Percentiles rank a stretch among this genome's conserved stretches.
phyloP scores from a whole-genome alignment of 53 echinoderm and acorn worm genomes.

The Pentamera pediparva region DNA sequence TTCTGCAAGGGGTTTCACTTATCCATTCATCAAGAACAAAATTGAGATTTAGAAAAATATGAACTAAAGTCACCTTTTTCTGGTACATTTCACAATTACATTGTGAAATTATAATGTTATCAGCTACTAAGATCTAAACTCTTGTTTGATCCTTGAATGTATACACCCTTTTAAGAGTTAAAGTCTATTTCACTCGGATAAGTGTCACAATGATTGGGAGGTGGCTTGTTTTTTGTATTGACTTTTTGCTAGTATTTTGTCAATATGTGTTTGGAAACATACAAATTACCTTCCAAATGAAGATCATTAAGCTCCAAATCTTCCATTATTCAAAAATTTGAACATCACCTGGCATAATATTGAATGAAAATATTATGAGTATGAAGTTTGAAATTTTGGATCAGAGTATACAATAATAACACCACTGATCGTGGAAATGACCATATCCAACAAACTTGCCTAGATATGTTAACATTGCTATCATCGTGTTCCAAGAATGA shows the following conservation, averaged over 20 bases:
- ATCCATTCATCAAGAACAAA: not conserved
- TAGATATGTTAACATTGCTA: not conserved
- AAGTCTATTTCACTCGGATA: not conserved
- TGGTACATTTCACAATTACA: not conserved
- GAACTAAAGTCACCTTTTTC: not conserved
- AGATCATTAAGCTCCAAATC: not conserved
- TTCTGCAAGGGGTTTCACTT: not conserved
- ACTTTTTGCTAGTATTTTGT: not conserved
- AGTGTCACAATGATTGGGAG: not conserved
- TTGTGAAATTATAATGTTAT: not conserved
- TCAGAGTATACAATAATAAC: not conserved
- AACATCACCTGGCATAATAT: not conserved
- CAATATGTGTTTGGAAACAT: not conserved
- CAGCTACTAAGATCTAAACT: not conserved
- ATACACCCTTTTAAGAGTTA: not conserved
- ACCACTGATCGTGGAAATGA: conserved; percentile 8
- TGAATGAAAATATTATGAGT: not conserved
- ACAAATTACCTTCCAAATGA: not conserved
- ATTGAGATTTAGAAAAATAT: not conserved
- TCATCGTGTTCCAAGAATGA: too few species aligned
- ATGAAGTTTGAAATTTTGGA: conserved; percentile 7
- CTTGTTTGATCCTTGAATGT: not conserved
- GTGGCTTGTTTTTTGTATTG: not conserved
- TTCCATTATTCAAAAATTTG: not conserved
- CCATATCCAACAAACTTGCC: not conserved